Evolutionary conservation across 2,888 invertebrate genomes (phyloP).

Genomic region (Netelia melanura): DNA sequence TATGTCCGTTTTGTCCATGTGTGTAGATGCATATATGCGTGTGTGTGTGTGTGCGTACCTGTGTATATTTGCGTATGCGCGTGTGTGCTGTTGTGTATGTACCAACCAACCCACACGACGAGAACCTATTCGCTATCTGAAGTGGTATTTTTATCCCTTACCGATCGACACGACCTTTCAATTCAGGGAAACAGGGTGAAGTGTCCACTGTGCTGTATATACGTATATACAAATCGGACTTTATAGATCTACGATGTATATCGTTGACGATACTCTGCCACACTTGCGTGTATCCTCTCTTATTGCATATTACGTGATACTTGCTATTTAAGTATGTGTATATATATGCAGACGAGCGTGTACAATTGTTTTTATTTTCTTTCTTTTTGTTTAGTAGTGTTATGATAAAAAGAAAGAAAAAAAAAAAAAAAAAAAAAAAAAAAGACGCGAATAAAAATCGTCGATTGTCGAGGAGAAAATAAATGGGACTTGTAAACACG

Average conservation of each 20-base stretch:
- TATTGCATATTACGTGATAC: not conserved
- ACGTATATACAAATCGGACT: slow-evolving; percentile 44
- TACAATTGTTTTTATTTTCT: not conserved
- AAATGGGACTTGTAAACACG: not conserved
- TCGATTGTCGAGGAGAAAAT: not conserved
- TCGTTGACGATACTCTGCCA: slow-evolving; percentile 17
- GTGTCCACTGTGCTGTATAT: slow-evolving; percentile 35
- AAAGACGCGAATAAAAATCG: not conserved
- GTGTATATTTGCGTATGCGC: not conserved
- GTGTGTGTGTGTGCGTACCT: not conserved
- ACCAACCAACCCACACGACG: slow-evolving; percentile 1
- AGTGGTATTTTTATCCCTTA: slow-evolving; percentile 64
- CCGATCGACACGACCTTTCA: slow-evolving; percentile 67
- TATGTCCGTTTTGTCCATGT: not conserved
- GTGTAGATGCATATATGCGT: not conserved
- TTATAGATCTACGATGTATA: slow-evolving; percentile 40
- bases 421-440: not conserved
- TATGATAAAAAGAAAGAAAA: not conserved
- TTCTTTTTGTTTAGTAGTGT: not conserved
- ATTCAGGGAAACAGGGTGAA: slow-evolving; percentile 61
- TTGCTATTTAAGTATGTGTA: not conserved
- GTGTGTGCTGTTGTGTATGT: not conserved
- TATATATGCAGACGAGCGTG: not conserved
- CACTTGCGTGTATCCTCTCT: not conserved
- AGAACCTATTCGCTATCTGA: slow-evolving; percentile 42